Evolutionary conservation across 2,797 vertebrate species (phyloP), one percentile per base, ranked within the genome.

Genomic region (Xyrichtys novacula): DNA sequence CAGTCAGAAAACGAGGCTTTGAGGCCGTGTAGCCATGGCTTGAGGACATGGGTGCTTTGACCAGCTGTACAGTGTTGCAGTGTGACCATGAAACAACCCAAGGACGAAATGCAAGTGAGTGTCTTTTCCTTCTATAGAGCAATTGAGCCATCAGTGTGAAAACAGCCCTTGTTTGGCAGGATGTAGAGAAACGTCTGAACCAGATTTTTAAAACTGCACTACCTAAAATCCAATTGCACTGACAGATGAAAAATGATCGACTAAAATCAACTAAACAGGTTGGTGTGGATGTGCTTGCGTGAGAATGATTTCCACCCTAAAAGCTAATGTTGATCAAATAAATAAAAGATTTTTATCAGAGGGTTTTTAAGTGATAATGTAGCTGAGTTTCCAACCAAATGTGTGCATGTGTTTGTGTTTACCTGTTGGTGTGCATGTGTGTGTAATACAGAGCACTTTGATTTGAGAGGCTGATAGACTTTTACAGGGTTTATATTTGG

Each of bases 201-300:
- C 48, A 53, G 63, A 80, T 36, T 48, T 26, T 58, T 74, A 73
- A 71, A 22, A 52, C 71, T 89, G 82, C 89, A 89, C 85, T 87
- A 79, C 47, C 81, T 80, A 57, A 19, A 74, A 82, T 85, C 66
- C 65, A 69, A 77, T 78, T 88, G 87, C 87, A 88, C 85, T 87
- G 49, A 80, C 28, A 65, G 72, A 67, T 43, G 46, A 48, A 14
- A 36, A 42, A 72, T 49, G 15, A 50, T 42, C 66, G 71, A 63
- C 42, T 29, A 32, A 42, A 76, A 82, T 65, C 23, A n/a, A n/a
- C n/a, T n/a, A n/a, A 56, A 57, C 12, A 19, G 25, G 47, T 57
- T 53, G 7, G 44, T 57, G 65, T 60, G 42, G 47, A 62, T 52
- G 53, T 63, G 49, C 23, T 46, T 43, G 68, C 43, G 20, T 14